phyloP scores from a whole-genome alignment of 2,797 vertebrate genomes.

The Rhyacichthys aspro region DNA sequence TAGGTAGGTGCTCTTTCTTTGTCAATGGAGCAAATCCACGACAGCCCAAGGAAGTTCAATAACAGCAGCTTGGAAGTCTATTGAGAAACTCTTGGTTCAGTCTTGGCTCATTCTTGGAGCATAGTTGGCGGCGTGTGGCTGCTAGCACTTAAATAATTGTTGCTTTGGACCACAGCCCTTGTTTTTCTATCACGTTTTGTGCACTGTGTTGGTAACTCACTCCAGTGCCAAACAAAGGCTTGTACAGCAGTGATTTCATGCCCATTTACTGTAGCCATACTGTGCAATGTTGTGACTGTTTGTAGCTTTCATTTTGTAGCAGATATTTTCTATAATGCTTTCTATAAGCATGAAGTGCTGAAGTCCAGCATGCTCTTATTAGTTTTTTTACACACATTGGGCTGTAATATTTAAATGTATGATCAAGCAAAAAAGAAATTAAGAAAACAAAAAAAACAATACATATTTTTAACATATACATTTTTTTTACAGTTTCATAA shows the following conservation, averaged over 20 bases:
- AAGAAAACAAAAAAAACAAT: too few relatives aligned
- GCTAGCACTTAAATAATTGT: conserved; percentile 29
- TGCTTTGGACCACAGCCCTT: conserved; percentile 53
- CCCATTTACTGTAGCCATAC: conserved; percentile 43
- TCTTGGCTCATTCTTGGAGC: conserved; percentile 31
- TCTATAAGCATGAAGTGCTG: conserved; percentile 42
- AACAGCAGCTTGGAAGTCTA: conserved; percentile 19
- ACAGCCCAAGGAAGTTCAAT: conserved; percentile 19
- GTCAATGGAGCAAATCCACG: conserved; percentile 69
- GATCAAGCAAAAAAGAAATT: too few relatives aligned
- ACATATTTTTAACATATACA: not conserved
- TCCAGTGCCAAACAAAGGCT: conserved; percentile 37
- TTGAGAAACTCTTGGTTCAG: not conserved
- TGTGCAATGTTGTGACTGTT: conserved; percentile 62
- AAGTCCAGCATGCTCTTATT: conserved; percentile 41
- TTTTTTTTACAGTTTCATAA: not conserved
- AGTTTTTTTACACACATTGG: conserved; percentile 14
- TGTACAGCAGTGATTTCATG: conserved; percentile 18
- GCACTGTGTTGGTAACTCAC: conserved; percentile 49
- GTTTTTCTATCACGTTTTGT: conserved; percentile 21
- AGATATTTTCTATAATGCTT: conserved; percentile 35
- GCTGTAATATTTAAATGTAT: conserved; percentile 18
- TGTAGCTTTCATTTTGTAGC: conserved; percentile 50
- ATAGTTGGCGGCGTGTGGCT: conserved; percentile 28
- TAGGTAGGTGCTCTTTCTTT: conserved; percentile 83